These are phyloP conservation scores for Ranitomeya imitator DNA, from an alignment of 2,113 vertebrate genomes.

Conservation along the genomic window DNA sequence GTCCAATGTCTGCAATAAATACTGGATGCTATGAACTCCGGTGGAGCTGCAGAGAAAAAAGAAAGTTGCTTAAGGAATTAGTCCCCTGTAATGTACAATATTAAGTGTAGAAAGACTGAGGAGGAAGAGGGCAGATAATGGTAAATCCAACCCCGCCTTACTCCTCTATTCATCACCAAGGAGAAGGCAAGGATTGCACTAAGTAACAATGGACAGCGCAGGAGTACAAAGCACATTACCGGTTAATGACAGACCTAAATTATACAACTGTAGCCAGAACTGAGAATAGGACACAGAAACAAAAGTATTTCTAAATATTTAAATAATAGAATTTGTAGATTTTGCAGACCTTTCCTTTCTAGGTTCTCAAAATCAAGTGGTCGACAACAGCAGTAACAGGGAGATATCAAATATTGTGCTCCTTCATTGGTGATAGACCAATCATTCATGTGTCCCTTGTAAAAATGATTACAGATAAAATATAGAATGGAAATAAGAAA, in stretches of 20 bases:
- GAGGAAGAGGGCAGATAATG: conserved; percentile 27
- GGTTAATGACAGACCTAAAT: conserved; percentile 49
- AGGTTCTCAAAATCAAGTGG: background rate
- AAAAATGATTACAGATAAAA: background rate
- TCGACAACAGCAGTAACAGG: background rate
- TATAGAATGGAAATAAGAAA: background rate
- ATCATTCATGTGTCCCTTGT: background rate
- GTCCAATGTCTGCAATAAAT: background rate
- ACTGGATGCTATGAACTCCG: background rate
- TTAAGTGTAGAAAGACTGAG: background rate
- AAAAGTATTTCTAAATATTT: background rate
- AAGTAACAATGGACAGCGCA: conserved; percentile 52
- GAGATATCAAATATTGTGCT: background rate
- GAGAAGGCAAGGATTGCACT: conserved; percentile 50
- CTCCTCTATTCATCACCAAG: conserved; percentile 57
- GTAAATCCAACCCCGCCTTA: conserved; percentile 2
- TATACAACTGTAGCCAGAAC: conserved; percentile 18
- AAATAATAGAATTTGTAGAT: background rate
- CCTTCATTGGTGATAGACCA: background rate
- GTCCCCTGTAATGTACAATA: too few relatives aligned
- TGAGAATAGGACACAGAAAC: background rate
- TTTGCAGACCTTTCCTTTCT: background rate
- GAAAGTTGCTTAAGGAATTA: background rate
- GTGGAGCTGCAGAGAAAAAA: background rate
- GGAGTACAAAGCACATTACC: conserved; percentile 55